A percentile compares a stretch with the other conserved stretches of the same genome.
Evolutionary conservation across 2,113 vertebrate genomes (phyloP).

Genomic region (Fregetta grallaria): DNA sequence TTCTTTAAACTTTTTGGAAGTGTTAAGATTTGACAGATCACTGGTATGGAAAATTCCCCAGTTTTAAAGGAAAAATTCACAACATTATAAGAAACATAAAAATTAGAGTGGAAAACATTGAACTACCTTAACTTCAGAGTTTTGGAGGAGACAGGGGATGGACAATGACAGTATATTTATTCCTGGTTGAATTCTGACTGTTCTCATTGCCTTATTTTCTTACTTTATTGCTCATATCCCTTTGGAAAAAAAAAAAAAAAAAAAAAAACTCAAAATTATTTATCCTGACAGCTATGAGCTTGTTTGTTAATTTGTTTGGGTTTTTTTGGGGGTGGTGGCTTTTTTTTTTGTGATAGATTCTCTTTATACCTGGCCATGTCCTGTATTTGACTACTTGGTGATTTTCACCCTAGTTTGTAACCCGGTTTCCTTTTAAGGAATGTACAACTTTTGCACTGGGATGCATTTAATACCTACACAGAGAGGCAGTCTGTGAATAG

Average conservation of each 20-base stretch:
- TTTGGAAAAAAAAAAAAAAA: neutral
- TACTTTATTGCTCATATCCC: neutral
- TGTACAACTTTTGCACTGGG: neutral
- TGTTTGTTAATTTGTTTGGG: neutral
- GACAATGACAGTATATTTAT: neutral
- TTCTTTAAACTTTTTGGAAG: neutral
- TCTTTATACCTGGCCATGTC: neutral
- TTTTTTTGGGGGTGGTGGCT: fast-evolving
- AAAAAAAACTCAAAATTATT: neutral
- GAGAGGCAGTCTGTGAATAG: neutral
- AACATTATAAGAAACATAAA: neutral
- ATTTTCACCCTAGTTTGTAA: neutral
- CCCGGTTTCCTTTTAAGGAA: neutral
- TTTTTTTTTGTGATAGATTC: neutral
- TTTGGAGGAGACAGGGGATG: neutral
- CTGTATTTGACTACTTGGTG: neutral
- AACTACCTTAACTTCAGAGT: neutral
- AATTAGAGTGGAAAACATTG: neutral
- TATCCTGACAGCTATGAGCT: neutral
- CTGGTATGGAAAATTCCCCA: neutral
- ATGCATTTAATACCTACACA: neutral
- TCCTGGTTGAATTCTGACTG: neutral
- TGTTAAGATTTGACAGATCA: neutral
- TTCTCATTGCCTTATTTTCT: neutral
- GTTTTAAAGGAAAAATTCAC: neutral